Conservation (phyloP, 2,888 invertebrate species). For the Liodrosophila aerea region DNA sequence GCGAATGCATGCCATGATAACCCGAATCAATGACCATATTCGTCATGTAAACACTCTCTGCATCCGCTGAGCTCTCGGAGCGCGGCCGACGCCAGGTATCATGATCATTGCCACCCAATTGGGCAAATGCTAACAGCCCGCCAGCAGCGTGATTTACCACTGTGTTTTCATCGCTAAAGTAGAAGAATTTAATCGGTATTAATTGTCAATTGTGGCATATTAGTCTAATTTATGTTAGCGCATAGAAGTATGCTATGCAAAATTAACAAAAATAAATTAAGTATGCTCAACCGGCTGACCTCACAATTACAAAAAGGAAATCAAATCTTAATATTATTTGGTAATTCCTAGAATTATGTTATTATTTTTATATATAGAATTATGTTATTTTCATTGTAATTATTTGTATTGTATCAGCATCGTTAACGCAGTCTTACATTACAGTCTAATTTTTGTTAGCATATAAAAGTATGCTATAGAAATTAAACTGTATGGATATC, state of each 20-base stretch:
- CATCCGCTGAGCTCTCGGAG: constrained; percentile 91
- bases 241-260: too few relatives aligned
- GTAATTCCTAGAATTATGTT: too few relatives aligned
- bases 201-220: too few relatives aligned
- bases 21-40: constrained; percentile 82
- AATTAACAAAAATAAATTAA: too few relatives aligned
- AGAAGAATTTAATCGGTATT: not conserved
- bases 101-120: constrained; percentile 84
- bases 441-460: not conserved
- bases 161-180: constrained; percentile 90
- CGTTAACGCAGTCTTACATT: too few relatives aligned
- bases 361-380: too few relatives aligned
- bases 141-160: constrained; percentile 84
- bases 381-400: too few relatives aligned
- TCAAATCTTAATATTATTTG: too few relatives aligned
- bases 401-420: too few relatives aligned
- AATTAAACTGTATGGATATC: too few relatives aligned
- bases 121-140: constrained; percentile 79
- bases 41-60: constrained; percentile 87
- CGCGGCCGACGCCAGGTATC: constrained; percentile 88
- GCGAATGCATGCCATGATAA: constrained; percentile 81
- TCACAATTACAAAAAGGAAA: too few relatives aligned
- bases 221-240: not conserved
- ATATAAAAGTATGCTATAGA: constrained; percentile 10
- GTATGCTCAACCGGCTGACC: too few relatives aligned